Conservation (phyloP, 2,888 invertebrate genomes). For the Tetramorium bicarinatum region DNA sequence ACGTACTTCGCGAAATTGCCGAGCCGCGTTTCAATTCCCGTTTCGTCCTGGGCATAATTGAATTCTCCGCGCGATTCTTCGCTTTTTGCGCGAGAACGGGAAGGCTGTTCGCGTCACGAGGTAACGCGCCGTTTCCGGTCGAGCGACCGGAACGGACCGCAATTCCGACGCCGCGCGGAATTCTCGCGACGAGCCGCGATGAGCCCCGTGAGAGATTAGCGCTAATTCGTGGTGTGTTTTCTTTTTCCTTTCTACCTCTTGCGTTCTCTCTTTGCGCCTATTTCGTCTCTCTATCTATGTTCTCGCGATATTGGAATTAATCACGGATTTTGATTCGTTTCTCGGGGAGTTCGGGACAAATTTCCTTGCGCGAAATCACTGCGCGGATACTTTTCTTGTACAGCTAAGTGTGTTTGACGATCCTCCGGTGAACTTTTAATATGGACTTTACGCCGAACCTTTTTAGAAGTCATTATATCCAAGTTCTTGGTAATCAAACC, state of each 20-base stretch:
- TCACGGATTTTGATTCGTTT: background rate
- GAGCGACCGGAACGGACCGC: background rate
- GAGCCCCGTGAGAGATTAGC: background rate
- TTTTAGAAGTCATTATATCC: conserved; percentile 36
- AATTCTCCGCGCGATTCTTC: conserved; percentile 51
- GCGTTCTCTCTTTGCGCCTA: background rate
- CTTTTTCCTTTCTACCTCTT: background rate
- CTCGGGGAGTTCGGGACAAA: background rate
- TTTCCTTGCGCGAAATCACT: background rate
- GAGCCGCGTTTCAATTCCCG: conserved; percentile 57
- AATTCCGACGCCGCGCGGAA: conserved; percentile 4
- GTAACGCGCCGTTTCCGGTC: conserved; percentile 16
- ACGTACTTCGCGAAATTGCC: conserved; percentile 51
- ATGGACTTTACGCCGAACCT: conserved; percentile 3
- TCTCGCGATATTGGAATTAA: background rate
- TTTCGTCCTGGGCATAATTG: conserved; percentile 50
- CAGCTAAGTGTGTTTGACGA: too few species aligned
- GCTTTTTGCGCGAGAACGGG: conserved; percentile 33
- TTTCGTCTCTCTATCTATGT: background rate
- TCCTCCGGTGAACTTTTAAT: conserved; percentile 12
- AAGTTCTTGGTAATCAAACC: conserved; percentile 26
- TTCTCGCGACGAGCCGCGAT: background rate
- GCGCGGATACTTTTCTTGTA: background rate
- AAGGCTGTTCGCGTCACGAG: conserved; percentile 12
- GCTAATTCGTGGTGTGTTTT: background rate